phyloP scores from a whole-genome alignment of 2,797 vertebrate genomes.

The Fundulus diaphanus region DNA sequence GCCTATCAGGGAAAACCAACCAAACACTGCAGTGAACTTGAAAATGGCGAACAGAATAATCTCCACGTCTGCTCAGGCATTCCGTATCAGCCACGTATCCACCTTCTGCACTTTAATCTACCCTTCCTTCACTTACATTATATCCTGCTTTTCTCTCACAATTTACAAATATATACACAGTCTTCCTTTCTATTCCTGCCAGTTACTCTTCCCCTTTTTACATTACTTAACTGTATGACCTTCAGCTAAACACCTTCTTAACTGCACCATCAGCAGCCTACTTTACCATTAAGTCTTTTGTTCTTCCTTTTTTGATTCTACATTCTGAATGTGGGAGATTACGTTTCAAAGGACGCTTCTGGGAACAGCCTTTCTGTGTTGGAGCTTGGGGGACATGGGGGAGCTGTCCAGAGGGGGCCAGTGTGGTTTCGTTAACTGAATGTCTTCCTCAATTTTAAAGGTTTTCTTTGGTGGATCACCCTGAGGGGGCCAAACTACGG shows the following conservation, averaged over 20 bases:
- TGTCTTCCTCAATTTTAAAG: constrained; percentile 84
- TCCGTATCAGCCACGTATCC: constrained; percentile 45
- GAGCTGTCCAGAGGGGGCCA: constrained; percentile 88
- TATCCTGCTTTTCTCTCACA: constrained; percentile 48
- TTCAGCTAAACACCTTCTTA: constrained; percentile 50
- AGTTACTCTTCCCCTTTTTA: constrained; percentile 47
- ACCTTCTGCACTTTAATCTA: constrained; percentile 43
- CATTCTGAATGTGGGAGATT: constrained; percentile 23
- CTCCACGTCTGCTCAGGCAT: constrained; percentile 20
- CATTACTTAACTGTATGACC: constrained; percentile 31
- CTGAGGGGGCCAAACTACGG: constrained; percentile 91
- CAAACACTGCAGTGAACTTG: constrained; percentile 15
- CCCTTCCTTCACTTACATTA: constrained; percentile 50
- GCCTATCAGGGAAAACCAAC: constrained; percentile 6
- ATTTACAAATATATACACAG: constrained; percentile 61
- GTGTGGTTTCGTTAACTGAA: constrained; percentile 87
- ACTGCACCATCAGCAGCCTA: constrained; percentile 25
- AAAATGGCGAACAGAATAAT: constrained; percentile 30
- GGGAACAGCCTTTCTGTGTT: constrained; percentile 74
- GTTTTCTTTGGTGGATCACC: constrained; percentile 80
- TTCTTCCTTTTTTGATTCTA: constrained; percentile 32
- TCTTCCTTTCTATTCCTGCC: constrained; percentile 39
- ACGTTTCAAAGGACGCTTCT: constrained; percentile 71
- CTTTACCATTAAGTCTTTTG: constrained; percentile 15
- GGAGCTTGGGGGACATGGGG: constrained; percentile 71